phyloP scores from a whole-genome alignment of 2,797 vertebrate species.

The Centroberyx gerrardi region DNA sequence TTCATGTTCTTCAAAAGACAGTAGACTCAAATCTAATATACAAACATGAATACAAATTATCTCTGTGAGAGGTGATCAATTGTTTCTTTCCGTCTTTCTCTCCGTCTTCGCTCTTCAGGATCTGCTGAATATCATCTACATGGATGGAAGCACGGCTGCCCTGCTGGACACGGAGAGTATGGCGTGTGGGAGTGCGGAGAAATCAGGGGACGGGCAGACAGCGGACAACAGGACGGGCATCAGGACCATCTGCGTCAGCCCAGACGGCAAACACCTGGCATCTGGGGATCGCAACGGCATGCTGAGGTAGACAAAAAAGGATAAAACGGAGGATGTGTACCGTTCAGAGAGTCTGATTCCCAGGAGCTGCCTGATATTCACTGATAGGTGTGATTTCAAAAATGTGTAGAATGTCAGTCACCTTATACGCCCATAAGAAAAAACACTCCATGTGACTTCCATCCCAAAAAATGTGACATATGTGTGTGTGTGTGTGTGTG shows the following conservation, averaged over 20 bases:
- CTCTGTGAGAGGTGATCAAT: neutral
- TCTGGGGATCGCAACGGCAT: slow-evolving; percentile 95
- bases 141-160: slow-evolving; percentile 86
- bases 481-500: neutral
- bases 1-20: neutral
- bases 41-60: no score
- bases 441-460: neutral
- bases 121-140: slow-evolving; percentile 92
- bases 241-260: slow-evolving; percentile 93
- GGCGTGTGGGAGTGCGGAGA: slow-evolving; percentile 83
- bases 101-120: slow-evolving; percentile 81
- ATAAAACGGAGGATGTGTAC: neutral
- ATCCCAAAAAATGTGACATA: slow-evolving; percentile 1
- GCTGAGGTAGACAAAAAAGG: slow-evolving; percentile 87
- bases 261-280: slow-evolving; percentile 95
- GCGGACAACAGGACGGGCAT: slow-evolving; percentile 90
- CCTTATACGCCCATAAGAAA: neutral
- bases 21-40: no score
- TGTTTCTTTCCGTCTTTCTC: neutral
- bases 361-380: neutral
- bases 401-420: neutral
- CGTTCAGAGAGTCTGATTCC: neutral
- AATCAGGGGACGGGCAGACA: slow-evolving; percentile 85
- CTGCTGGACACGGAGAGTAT: slow-evolving; percentile 89
- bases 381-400: no score